These are phyloP conservation scores for Oxytorus armatus DNA, from an alignment of 2,888 invertebrate genomes.

Conservation along the genomic window DNA sequence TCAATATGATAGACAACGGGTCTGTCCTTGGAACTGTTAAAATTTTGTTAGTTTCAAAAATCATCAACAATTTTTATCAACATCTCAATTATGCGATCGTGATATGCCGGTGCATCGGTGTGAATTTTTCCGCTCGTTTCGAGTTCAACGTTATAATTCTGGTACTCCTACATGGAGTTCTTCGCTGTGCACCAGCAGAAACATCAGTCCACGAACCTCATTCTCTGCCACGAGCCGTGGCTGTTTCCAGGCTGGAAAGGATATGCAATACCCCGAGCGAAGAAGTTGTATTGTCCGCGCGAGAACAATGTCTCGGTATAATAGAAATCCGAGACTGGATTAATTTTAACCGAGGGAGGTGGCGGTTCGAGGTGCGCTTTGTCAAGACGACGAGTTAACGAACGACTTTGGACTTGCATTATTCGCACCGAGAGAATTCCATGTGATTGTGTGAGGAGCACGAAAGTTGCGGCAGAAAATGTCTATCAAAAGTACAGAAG, in stretches of 20 bases:
- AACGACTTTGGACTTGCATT: conserved; percentile 6
- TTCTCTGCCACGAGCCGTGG: conserved; percentile 9
- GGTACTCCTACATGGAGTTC: too few relatives aligned
- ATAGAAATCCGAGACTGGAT: conserved; percentile 58
- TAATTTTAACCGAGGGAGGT: conserved; percentile 35
- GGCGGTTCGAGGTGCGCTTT: conserved; percentile 18
- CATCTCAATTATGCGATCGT: too few relatives aligned
- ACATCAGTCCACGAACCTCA: neutral
- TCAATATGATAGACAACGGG: too few relatives aligned
- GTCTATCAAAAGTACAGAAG: too few relatives aligned
- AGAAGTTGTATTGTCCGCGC: conserved; percentile 43
- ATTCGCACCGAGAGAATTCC: conserved; percentile 32
- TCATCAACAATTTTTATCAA: too few relatives aligned
- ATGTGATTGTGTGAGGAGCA: neutral
- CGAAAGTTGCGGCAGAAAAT: too few relatives aligned
- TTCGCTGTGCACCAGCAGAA: neutral
- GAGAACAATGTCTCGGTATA: conserved; percentile 55
- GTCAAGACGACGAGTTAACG: conserved; percentile 15
- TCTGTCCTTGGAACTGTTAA: too few relatives aligned
- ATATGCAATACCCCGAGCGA: conserved; percentile 27
- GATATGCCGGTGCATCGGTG: too few relatives aligned
- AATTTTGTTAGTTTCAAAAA: too few relatives aligned
- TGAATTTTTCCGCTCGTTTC: too few relatives aligned
- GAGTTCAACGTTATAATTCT: too few relatives aligned
- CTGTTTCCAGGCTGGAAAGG: conserved; percentile 40